Evolutionary conservation across 2,113 vertebrate species (phyloP).

Genomic region (Bathybates hornii): DNA sequence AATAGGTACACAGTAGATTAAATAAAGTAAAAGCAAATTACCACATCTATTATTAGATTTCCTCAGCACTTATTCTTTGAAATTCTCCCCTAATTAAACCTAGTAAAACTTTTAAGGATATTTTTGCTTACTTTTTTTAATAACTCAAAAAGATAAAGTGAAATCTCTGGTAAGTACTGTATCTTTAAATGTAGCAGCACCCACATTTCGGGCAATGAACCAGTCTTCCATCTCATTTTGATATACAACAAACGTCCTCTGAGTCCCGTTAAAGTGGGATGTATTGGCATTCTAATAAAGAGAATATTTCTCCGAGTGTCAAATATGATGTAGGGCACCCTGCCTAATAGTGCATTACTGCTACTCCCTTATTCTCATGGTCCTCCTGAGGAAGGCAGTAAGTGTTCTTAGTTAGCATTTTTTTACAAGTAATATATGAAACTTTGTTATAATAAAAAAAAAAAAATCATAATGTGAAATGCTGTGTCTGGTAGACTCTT

Average conservation of each 20-base stretch:
- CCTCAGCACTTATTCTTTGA: background rate
- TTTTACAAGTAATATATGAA: background rate
- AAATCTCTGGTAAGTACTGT: background rate
- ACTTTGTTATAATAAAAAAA: background rate
- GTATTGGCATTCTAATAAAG: constrained; percentile 35
- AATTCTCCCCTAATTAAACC: background rate
- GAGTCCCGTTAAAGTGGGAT: constrained; percentile 28
- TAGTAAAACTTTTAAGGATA: background rate
- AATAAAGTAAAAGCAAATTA: background rate
- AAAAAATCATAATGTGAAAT: accelerated
- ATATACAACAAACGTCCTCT: background rate
- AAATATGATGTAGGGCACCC: constrained; percentile 11
- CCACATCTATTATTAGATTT: background rate
- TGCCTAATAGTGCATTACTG: constrained; percentile 2
- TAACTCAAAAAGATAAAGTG: background rate
- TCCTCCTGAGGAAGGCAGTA: background rate
- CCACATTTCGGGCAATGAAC: background rate
- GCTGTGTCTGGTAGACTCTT: background rate
- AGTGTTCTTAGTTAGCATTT: background rate
- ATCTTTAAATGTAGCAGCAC: background rate
- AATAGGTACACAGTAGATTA: background rate
- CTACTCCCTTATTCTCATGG: background rate
- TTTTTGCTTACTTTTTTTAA: background rate
- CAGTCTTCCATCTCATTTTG: background rate
- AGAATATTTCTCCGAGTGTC: constrained; percentile 11